Evolutionary conservation across 1,140 invertebrate genomes (phyloP), one percentile per base, ranked within the genome.

Genomic region (Bombus ignitus): DNA sequence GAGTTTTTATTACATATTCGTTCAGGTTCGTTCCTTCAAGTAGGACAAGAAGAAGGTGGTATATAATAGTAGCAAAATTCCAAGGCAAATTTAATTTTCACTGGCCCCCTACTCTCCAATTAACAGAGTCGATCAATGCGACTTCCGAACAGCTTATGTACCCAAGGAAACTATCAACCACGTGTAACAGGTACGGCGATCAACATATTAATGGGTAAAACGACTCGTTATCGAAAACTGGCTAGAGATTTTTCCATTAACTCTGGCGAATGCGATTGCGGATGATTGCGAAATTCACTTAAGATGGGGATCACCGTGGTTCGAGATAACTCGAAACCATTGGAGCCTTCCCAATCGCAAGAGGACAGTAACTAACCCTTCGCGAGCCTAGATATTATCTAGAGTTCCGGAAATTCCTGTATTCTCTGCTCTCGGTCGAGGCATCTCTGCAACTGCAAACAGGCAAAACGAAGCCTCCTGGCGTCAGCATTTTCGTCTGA

Each of bases 351-450:
- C 25, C 53, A 32, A 62, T 62, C 57, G 37, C 39, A 13, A 32
- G 22, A 32, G 13, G 13, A 35, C 75, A 42, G n/a, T 78, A n/a
- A 65, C 62, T 59, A 42, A 78, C 37, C n/a, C 59, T 65, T 62
- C 59, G 57, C 37, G 59, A 42, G 3, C 28, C 75, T 65, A 78
- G 57, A 78, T 65, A 25, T 42, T 78, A 78, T 78, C 75, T 65
- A 59, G 75, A 78, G 75, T 78, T 78, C 28, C 57, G 57, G 12
- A 77, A 77, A 77, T 77, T 42, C 75, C 75, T 32, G 74, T 62
- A 76, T 39, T 37, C 74, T n/a, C 53, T 39, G 13, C 13, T 62
- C 22, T 25, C 22, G 47, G 13, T 13, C 53, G 13, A 9, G 37
- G 74, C 9, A n/a, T 59, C 37, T 39, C 53, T 3, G 22, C 28